Evolutionary conservation across 2,113 vertebrate species (phyloP), one percentile per base, ranked within the genome.

Genomic region (Nibea coibor): DNA sequence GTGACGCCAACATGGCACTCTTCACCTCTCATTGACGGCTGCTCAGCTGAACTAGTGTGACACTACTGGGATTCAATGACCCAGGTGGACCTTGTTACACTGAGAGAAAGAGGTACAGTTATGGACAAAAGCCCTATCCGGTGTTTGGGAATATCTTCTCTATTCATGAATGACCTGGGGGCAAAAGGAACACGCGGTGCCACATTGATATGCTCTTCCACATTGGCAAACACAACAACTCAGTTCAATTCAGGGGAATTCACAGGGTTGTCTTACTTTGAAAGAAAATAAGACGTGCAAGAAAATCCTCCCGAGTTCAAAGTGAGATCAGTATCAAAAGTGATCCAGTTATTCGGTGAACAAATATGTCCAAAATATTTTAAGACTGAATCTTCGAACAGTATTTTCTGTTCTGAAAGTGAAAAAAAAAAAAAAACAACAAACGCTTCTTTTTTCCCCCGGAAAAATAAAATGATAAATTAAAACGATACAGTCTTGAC

Each of bases 21-120:
- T 58, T 75, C 59, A 63, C 72, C 47, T 28, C 59, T 70, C 64
- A 43, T 28, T 48, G 61, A 70, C 51, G 35, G 9, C 26, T 28
- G 8, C 22, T 70, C 56, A 61, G 57, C 65, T 73, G 72, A 67
- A 26, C 7, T 20, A 22, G 5, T 43, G 54, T 15, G 45, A 78
- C 72, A 66, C 68, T 67, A 51, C 66, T 72, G 80, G 61, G 53
- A 72, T 63, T 72, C 72, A 81, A 24, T 57, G 59, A 84, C 65
- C 68, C 54, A 75, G 10, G 57, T 50, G 50, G 45, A 69, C 78
- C 26, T 65, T 58, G 72, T 48, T 26, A 39, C 47, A 57, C 7
- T 19, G 17, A 42, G 6, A 73, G 15, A 76, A 12, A 72, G 50
- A 61, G 19, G 57, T 9, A 57, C 59, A 75, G 15, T 20, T 10